Base-by-base conservation (phyloP, 2,113 vertebrate genomes). In the Tonatia bakeri region DNA sequence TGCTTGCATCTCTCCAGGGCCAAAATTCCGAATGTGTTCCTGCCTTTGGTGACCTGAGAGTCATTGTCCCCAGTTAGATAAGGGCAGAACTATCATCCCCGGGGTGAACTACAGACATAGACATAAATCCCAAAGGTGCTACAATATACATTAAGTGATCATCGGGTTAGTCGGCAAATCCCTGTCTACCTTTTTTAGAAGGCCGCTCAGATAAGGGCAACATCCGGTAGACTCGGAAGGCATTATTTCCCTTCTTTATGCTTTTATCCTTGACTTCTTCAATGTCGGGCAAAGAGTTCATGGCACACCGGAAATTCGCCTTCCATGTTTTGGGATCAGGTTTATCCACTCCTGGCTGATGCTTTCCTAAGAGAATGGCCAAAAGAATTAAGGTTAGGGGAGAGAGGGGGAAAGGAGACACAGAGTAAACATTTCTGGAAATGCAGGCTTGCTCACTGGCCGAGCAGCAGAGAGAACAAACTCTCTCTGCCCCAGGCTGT, bases 201-300 rank as follows among this genome's bases (percentile, higher is more conserved):
- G 98, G 99, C 69, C 99, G 98, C 97, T 99, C 99, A 0, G 99
- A 98, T 3, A 99, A 98, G 0, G 99, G 99, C 91, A 99, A 98
- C 99, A 99, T 99, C 90, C 99, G 99, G 96, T 99, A 99, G 11
- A 99, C 99, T 91, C 99, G 98, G 98, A 99, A 99, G 75, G 99
- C 99, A 4, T 99, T 99, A 38, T 99, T 99, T 98, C 99, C 99
- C 98, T 99, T 99, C 98, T 99, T 99, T 98, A 99, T 99, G 50
- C 99, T 99, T 97, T 98, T 99, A 96, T 99, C 99, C 97, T 99
- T 99, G 87, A 99, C 99, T 98, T 99, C 99, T 97, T 99, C 99
- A 31, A 99, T 99, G 94, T 99, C 99, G 50, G 99, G 99, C 96
- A 99, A 97, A 16, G 99, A 99, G 97, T 99, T 99, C 99, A 99